A percentile compares a stretch with the other conserved stretches of the same genome.
These are phyloP conservation scores for Cerceris ruficornis DNA, from an alignment of 2,888 invertebrate species.

Conservation along the genomic window DNA sequence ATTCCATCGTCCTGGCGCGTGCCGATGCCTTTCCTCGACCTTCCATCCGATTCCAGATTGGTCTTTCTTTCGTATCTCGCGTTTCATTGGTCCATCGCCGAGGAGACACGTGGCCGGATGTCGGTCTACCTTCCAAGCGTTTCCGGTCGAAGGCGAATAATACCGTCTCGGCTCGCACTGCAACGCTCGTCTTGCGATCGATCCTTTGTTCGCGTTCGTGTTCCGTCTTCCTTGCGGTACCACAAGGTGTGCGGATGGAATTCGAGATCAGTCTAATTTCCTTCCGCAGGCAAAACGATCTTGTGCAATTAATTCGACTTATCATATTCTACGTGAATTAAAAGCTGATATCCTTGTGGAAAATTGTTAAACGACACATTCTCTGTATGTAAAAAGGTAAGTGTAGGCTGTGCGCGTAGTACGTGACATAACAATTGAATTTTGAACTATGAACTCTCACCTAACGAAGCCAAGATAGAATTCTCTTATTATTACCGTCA, in stretches of 20 bases:
- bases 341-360: too few species aligned
- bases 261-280: constrained; percentile 24
- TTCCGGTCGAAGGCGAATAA: constrained; percentile 71
- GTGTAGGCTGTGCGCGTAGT: too few species aligned
- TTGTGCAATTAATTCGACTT: background rate
- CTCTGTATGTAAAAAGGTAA: too few species aligned
- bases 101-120: constrained; percentile 80
- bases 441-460: too few species aligned
- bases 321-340: too few species aligned
- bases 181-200: constrained; percentile 66
- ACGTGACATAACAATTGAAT: too few species aligned
- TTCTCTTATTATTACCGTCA: too few species aligned
- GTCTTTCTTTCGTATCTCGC: constrained; percentile 38
- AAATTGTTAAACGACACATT: too few species aligned
- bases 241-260: constrained; percentile 34
- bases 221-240: constrained; percentile 22
- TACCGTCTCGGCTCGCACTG: constrained; percentile 69
- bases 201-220: constrained; percentile 46
- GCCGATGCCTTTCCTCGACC: constrained; percentile 65
- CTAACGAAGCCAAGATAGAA: too few species aligned
- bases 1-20: constrained; percentile 75
- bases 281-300: background rate
- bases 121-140: constrained; percentile 72
- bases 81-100: constrained; percentile 60
- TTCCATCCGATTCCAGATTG: constrained; percentile 52